These are phyloP conservation scores for Lycophotia porphyrea DNA, from an alignment of 2,888 invertebrate species.

Conservation along the genomic window DNA sequence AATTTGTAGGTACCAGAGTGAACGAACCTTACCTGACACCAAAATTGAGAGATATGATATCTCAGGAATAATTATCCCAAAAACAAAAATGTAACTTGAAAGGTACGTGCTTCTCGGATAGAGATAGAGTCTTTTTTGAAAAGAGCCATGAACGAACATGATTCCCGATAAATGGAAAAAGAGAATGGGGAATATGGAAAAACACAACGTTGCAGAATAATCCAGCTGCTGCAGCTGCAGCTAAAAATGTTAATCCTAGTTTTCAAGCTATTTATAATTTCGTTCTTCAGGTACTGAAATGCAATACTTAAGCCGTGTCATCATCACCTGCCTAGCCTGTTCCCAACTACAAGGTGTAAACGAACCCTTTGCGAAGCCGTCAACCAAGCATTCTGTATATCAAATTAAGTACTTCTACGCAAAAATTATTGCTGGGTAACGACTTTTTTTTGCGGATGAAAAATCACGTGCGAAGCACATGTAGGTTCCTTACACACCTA, in stretches of 20 bases:
- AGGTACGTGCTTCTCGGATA: neutral
- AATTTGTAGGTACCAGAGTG: neutral
- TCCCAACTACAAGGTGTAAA: too few species aligned
- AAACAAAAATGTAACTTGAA: neutral
- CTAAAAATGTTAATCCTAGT: neutral
- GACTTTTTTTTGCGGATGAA: too few species aligned
- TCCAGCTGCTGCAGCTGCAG: too few species aligned
- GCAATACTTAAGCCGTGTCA: too few species aligned
- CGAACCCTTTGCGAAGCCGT: too few species aligned
- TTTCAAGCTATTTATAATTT: neutral
- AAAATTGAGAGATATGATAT: neutral
- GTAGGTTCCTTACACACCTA: neutral
- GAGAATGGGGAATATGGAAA: neutral
- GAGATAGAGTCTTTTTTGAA: neutral
- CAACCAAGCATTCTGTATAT: too few species aligned
- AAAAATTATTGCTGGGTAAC: too few species aligned
- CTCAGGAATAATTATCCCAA: too few species aligned
- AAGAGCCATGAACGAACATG: neutral
- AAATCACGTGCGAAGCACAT: neutral
- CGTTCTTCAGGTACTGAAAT: neutral
- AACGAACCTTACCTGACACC: neutral
- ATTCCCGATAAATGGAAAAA: slow-evolving; percentile 5
- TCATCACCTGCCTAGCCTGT: too few species aligned
- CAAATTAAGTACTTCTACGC: too few species aligned
- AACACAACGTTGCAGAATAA: too few species aligned